Conservation (phyloP, 2,113 vertebrate genomes). For the Pycnonotus jocosus region DNA sequence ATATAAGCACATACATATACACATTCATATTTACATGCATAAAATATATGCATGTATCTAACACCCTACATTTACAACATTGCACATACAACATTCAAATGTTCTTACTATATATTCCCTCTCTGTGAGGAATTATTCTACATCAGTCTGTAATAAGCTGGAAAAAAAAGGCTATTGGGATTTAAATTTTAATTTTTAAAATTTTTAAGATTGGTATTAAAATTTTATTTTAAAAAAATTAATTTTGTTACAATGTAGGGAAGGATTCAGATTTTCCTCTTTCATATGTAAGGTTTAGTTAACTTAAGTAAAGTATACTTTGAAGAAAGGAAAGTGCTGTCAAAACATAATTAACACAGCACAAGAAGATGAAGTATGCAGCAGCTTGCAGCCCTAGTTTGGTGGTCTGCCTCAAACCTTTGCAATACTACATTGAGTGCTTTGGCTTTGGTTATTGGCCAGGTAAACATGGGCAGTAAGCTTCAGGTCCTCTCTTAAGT, state of each 20-base stretch:
- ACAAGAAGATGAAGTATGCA: background rate
- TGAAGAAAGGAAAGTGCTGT: background rate
- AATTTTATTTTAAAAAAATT: no score
- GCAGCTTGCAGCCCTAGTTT: background rate
- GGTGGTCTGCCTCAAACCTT: background rate
- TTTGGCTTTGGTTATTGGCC: background rate
- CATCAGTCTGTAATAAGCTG: rapidly evolving
- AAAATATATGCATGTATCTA: background rate
- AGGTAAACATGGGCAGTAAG: background rate
- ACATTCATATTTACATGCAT: background rate
- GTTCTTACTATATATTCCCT: background rate
- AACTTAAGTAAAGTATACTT: background rate
- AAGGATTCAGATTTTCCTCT: background rate
- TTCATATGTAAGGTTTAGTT: background rate
- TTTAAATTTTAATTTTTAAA: background rate
- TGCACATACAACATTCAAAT: background rate
- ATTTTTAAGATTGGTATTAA: no score
- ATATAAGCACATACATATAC: background rate
- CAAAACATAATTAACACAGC: background rate
- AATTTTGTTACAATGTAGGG: background rate
- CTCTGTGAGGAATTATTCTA: background rate
- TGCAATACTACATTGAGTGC: rapidly evolving
- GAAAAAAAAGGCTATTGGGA: background rate
- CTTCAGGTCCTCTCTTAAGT: background rate
- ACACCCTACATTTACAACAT: background rate